Base-by-base conservation (phyloP, 1,140 invertebrate genomes). In the Patella vulgata region DNA sequence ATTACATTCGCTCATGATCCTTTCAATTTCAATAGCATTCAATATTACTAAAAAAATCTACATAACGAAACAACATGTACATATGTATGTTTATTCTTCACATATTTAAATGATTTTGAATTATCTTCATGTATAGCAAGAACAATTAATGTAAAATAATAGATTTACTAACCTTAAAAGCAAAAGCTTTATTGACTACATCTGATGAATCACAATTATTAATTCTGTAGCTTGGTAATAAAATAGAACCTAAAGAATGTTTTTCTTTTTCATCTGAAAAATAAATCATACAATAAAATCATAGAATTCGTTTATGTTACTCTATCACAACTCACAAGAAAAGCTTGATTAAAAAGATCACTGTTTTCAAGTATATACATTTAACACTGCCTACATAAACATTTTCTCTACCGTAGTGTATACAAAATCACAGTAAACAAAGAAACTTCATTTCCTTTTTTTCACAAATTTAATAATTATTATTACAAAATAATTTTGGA, bases 211-310 rank as follows among this genome's bases (percentile, higher is more conserved):
- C 86, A 81, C 93, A 95, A 11, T 90, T 89, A 17, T 91, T 93
- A 47, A 97, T 92, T 74, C 89, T 90, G 79, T 96, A 97, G 27
- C 94, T 96, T 21, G 94, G 94, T 66, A 97, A 85, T 56, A 97
- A 84, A 71, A 97, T 92, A 8, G 94, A 96, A 14, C 93, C 94
- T 55, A 96, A 84, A 21, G 94, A 85, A 82, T 94, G 93, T 76
- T 94, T 91, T 84, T 97, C 94, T 77, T 94, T 91, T 51, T 92
- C 90, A 79, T 92, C 93, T 95, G 73, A 39, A 83, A 83, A 57
- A 65, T 66, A 74, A 53, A 25, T 46, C 9, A 60, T 14, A 68
- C 31, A 47, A 27, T 4, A 4, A 25, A 47, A 27, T 21, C 2
- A 33, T 17, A 30, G 9, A 57, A 9, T 33, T 17, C n/a, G 19